Evolutionary conservation across 1,140 invertebrate genomes (phyloP).

Genomic region (Hypothenemus hampei): DNA sequence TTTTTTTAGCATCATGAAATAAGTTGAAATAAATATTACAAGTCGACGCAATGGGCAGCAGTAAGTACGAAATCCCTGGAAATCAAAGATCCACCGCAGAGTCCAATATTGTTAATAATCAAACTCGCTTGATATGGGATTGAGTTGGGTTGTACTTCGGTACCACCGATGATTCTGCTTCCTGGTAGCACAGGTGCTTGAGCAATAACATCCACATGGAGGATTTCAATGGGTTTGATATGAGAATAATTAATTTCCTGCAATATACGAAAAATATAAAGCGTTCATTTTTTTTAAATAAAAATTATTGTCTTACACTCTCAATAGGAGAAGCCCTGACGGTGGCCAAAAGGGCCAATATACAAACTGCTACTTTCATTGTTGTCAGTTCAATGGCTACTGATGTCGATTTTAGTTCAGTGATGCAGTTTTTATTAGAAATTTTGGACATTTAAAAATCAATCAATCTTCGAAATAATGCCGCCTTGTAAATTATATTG

Average conservation of each 20-base stretch:
- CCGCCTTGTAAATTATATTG: too few relatives aligned
- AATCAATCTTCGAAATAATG: too few relatives aligned
- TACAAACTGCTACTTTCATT: constrained; percentile 1
- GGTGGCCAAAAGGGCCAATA: neutral
- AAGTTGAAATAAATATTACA: neutral
- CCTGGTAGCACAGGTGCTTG: neutral
- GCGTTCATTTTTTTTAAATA: too few relatives aligned
- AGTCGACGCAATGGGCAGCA: constrained; percentile 13
- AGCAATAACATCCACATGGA: neutral
- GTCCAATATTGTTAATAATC: constrained; percentile 10
- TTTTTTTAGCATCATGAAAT: neutral
- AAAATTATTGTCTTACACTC: neutral
- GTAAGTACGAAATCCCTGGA: neutral
- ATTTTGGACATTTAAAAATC: too few relatives aligned
- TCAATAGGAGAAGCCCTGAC: neutral
- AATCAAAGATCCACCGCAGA: constrained; percentile 17
- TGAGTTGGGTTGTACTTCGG: constrained; percentile 4
- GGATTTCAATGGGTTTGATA: constrained; percentile 8
- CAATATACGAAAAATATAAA: too few relatives aligned
- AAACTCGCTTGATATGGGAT: constrained; percentile 11
- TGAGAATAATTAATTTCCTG: neutral
- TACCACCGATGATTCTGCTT: constrained; percentile 13
- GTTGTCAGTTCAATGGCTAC: too few relatives aligned
- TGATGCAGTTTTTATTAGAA: too few relatives aligned
- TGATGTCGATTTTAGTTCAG: too few relatives aligned